Evolutionary conservation across 2,888 invertebrate species (phyloP).

Genomic region (Ligdia adustata): DNA sequence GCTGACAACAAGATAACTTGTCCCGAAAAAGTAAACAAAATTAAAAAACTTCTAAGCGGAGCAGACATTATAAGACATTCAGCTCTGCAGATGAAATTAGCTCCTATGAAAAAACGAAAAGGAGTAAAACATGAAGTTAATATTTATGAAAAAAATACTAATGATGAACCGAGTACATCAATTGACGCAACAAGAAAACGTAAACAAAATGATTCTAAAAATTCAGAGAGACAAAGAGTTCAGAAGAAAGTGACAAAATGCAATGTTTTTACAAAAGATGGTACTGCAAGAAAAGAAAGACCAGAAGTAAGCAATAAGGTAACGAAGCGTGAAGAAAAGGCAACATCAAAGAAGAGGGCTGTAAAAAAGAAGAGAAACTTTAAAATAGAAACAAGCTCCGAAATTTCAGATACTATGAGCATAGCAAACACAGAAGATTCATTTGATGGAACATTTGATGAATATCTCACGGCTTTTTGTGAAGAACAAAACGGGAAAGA

Average conservation of each 20-base stretch:
- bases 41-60: constrained; percentile 20
- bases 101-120: constrained; percentile 16
- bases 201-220: constrained; percentile 16
- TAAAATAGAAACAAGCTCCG: constrained; percentile 8
- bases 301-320: constrained; percentile 6
- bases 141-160: constrained; percentile 20
- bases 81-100: constrained; percentile 20
- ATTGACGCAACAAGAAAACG: constrained; percentile 19
- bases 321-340: constrained; percentile 5
- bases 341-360: constrained; percentile 6
- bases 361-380: constrained; percentile 6
- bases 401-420: constrained; percentile 11
- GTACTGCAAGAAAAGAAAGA: constrained; percentile 6
- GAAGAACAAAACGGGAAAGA: constrained; percentile 24
- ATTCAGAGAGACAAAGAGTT: constrained; percentile 10
- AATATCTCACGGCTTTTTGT: constrained; percentile 5
- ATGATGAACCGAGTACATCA: constrained; percentile 19
- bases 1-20: constrained; percentile 15
- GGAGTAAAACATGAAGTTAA: constrained; percentile 20
- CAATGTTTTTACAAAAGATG: constrained; percentile 2
- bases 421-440: constrained; percentile 9
- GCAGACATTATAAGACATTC: constrained; percentile 20
- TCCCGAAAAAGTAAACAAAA: constrained; percentile 20
- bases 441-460: constrained; percentile 22
- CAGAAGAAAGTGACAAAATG: constrained; percentile 1